Conservation (phyloP, 1,140 invertebrate species). For the Drosophila sulfurigaster region DNA sequence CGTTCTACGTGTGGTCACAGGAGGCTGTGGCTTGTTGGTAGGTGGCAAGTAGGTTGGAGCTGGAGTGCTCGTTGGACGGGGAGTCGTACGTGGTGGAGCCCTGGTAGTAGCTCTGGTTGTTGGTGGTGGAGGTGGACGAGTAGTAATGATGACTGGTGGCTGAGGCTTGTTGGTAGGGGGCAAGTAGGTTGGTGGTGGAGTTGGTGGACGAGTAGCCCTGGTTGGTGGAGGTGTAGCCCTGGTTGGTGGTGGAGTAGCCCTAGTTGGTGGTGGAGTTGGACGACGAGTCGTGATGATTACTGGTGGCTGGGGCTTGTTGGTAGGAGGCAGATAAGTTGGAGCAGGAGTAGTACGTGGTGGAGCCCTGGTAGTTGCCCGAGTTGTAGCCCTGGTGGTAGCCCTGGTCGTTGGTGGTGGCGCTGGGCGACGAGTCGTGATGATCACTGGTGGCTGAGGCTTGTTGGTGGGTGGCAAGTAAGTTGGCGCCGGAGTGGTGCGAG, state of each 20-base stretch:
- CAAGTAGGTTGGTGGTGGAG: constrained; percentile 46
- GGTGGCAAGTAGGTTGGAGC: constrained; percentile 61
- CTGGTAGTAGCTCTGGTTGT: constrained; percentile 49
- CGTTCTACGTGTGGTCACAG: constrained; percentile 36
- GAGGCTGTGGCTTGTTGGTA: constrained; percentile 46
- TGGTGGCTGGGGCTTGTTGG: constrained; percentile 48
- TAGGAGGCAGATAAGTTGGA: constrained; percentile 60
- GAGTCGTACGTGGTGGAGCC: constrained; percentile 28
- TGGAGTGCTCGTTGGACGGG: constrained; percentile 38
- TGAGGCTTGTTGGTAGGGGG: constrained; percentile 50
- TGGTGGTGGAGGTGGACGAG: constrained; percentile 38
- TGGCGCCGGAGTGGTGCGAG: constrained; percentile 47
- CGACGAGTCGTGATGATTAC: constrained; percentile 39
- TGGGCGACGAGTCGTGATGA: constrained; percentile 33
- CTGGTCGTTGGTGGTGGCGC: constrained; percentile 38
- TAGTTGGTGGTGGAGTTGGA: constrained; percentile 43
- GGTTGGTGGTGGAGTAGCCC: constrained; percentile 24
- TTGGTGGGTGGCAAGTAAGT: constrained; percentile 64
- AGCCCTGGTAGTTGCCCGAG: constrained; percentile 36
- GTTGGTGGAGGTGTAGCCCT: constrained; percentile 3
- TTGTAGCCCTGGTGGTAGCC: constrained; percentile 28
- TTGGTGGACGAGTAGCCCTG: constrained; percentile 27
- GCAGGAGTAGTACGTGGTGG: constrained; percentile 38
- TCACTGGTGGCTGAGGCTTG: constrained; percentile 37
- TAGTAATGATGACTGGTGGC: constrained; percentile 30